phyloP scores from a whole-genome alignment of 2,113 vertebrate species.

The Hipposideros armiger region DNA sequence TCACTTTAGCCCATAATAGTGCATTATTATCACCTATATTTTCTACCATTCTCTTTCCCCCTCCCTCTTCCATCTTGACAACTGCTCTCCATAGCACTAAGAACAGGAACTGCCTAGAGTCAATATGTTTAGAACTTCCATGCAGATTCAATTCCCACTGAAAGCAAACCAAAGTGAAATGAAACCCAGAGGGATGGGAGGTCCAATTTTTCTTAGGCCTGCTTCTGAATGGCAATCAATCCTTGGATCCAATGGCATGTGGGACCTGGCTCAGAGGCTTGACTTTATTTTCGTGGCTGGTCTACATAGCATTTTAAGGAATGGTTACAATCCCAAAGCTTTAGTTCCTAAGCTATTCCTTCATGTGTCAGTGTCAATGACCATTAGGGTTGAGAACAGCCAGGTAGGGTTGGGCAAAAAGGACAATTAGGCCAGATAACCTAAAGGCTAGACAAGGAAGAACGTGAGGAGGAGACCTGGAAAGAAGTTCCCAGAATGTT shows the following conservation, averaged over 20 bases:
- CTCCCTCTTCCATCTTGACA: slow-evolving; percentile 46
- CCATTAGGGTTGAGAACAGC: slow-evolving; percentile 1
- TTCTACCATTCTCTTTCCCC: slow-evolving; percentile 8
- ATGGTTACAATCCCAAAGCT: slow-evolving; percentile 38
- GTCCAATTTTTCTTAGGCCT: slow-evolving; percentile 66
- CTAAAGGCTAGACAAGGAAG: slow-evolving; percentile 17
- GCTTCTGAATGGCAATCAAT: slow-evolving; percentile 69
- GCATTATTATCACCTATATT: background rate
- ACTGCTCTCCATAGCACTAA: slow-evolving; percentile 33
- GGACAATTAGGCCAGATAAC: background rate
- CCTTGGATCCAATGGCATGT: slow-evolving; percentile 57
- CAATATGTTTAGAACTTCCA: slow-evolving; percentile 36
- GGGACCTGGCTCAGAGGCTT: slow-evolving; percentile 51
- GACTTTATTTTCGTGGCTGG: background rate
- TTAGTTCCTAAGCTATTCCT: background rate
- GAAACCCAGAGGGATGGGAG: slow-evolving; percentile 66
- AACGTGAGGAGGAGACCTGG: slow-evolving; percentile 6
- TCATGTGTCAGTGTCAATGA: background rate
- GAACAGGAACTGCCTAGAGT: slow-evolving; percentile 20
- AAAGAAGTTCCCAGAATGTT: background rate
- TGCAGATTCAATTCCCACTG: slow-evolving; percentile 67
- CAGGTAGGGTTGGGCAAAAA: slow-evolving; percentile 1
- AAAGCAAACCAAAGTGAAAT: slow-evolving; percentile 77
- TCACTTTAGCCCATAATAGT: background rate
- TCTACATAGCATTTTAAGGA: slow-evolving; percentile 65